Base-by-base conservation (phyloP, 2,888 invertebrate species). In the Eulithis prunata region DNA sequence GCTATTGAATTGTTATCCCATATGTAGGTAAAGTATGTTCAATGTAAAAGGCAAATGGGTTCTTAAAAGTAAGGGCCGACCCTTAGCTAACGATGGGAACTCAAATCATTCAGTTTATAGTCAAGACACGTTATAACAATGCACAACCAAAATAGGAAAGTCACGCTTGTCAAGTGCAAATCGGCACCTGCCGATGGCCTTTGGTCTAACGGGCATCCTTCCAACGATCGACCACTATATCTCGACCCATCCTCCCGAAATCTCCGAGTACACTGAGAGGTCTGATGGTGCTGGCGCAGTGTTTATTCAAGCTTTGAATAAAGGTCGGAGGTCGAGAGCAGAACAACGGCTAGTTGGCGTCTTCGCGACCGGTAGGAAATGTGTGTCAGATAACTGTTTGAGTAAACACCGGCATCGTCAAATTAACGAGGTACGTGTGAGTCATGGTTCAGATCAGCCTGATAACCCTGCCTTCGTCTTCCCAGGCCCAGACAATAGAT, bases 181-280 rank as follows among this genome's bases (percentile, higher is more conserved):
- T 89, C 87, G 84, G 83, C 91, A 92, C 91, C 90, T 91, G 91
- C 82, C 86, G 88, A 86, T 88, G 91, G 91, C 90, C 91, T 80
- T 84, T 64, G 76, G 75, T 75, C 86, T 91, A 91, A 91, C 91
- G 91, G 90, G 83, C 84, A 85, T 84, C 86, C 89, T 84, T 82
- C 73, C 1, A 71, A 62, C 69, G 38, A 72, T 69, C 72, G 60
- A 53, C 74, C 70, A 64, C 12, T 66, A 49, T 64, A 70, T 67
- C 69, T 51, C 62, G 72, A 69, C 75, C 77, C 72, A 60, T 46
- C 61, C 41, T 59, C 55, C 47, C 61, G 41, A 74, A 76, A 60
- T 63, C 69, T 52, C 66, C 70, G 66, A 71, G 57, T 62, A 63
- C 64, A 71, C 52, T 21, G 66, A 72, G 70, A 71, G 70, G 49